Evolutionary conservation across 2,888 invertebrate species (phyloP).

Genomic region (Drosophila fungiperda): DNA sequence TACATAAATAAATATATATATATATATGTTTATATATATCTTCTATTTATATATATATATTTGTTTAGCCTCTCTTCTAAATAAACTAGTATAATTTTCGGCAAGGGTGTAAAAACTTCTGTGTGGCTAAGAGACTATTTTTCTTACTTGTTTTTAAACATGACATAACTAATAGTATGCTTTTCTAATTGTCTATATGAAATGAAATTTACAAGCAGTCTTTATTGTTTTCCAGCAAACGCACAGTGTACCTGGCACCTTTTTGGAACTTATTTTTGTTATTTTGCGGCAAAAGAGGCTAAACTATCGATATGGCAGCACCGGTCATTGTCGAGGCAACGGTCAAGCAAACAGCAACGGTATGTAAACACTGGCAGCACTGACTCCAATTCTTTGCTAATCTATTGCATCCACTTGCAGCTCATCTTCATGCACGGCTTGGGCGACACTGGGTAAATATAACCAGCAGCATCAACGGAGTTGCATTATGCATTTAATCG

Average conservation of each 20-base stretch:
- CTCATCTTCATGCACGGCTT: conserved; percentile 98
- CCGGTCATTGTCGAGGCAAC: conserved; percentile 94
- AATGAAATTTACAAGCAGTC: conserved; percentile 9
- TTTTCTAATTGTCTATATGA: conserved; percentile 6
- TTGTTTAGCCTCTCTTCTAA: neutral
- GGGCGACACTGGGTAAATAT: conserved; percentile 96
- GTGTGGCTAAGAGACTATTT: neutral
- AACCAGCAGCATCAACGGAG: neutral
- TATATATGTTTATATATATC: neutral
- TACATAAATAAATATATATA: neutral
- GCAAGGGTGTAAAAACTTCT: neutral
- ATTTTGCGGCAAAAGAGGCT: conserved; percentile 63
- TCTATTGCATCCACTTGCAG: conserved; percentile 86
- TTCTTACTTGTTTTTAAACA: conserved; percentile 37
- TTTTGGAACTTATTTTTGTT: conserved; percentile 15
- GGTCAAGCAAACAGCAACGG: conserved; percentile 94
- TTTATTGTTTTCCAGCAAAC: conserved; percentile 39
- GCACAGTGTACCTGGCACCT: conserved; percentile 54
- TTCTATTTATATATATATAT: neutral
- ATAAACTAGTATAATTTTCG: neutral
- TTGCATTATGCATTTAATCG: conserved; percentile 6
- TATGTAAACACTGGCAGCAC: conserved; percentile 85
- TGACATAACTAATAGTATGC: conserved; percentile 62
- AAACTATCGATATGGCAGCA: conserved; percentile 84
- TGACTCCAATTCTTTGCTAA: conserved; percentile 85